A percentile compares a stretch with the other conserved stretches of the same genome.
These are phyloP conservation scores for Thamnophis elegans DNA, from an alignment of 2,797 vertebrate species.

Conservation along the genomic window DNA sequence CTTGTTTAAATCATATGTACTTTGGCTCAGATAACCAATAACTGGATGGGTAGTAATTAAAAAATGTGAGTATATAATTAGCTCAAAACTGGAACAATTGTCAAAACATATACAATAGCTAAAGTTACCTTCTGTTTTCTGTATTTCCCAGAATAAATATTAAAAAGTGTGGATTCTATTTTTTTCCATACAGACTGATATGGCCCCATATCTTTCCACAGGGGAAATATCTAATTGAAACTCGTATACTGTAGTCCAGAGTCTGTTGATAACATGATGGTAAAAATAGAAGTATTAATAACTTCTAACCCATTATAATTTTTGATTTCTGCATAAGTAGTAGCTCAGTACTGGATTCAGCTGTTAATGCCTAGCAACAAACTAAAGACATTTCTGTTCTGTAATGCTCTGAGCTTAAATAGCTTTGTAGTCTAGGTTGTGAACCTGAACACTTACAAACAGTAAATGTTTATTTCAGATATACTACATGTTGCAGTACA, in stretches of 20 bases:
- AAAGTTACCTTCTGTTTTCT: neutral
- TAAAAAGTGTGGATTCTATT: neutral
- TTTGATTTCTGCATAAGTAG: conserved; percentile 5
- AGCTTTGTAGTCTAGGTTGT: neutral
- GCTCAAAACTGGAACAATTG: neutral
- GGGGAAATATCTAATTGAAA: neutral
- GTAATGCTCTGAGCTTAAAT: neutral
- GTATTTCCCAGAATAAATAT: neutral
- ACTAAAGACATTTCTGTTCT: conserved; percentile 9
- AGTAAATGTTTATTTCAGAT: neutral
- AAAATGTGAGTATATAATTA: neutral
- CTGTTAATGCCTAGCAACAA: conserved; percentile 30
- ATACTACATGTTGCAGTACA: neutral
- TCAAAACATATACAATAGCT: neutral
- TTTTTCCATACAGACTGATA: neutral
- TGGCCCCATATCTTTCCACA: neutral
- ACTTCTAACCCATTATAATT: conserved; percentile 7
- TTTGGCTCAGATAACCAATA: neutral
- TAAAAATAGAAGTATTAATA: conserved; percentile 10
- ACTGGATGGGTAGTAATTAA: neutral
- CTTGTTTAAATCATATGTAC: neutral
- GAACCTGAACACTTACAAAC: neutral
- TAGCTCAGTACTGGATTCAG: neutral
- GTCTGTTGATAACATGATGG: neutral
- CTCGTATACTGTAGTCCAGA: neutral